phyloP scores from a whole-genome alignment of 2,888 invertebrate genomes.

The Drosophila sordidapex region DNA sequence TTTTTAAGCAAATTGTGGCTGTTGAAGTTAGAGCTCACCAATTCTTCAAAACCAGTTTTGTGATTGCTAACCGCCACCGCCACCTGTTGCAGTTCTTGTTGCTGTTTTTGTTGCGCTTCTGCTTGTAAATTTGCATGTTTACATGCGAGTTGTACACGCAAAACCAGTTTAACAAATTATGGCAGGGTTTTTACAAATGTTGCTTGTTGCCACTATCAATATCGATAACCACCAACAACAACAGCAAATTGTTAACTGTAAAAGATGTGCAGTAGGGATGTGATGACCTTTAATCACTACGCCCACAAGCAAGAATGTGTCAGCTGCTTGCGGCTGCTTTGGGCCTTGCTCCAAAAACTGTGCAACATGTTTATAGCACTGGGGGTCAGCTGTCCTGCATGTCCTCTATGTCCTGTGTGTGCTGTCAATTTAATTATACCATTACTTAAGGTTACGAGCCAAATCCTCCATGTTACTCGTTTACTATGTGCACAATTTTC shows the following conservation, averaged over 20 bases:
- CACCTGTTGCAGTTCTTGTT: conserved; percentile 51
- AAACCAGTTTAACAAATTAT: conserved; percentile 50
- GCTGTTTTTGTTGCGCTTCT: conserved; percentile 13
- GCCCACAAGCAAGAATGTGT: conserved; percentile 13
- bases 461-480: conserved; percentile 2
- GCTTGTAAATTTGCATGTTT: conserved; percentile 70
- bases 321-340: conserved; percentile 32
- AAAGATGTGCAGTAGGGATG: conserved; percentile 13
- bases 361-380: conserved; percentile 26
- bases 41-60: conserved; percentile 44
- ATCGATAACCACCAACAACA: conserved; percentile 11
- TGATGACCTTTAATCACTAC: conserved; percentile 6
- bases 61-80: conserved; percentile 12
- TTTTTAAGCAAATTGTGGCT: neutral
- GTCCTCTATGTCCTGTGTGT: conserved; percentile 17
- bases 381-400: conserved; percentile 25
- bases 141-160: conserved; percentile 67
- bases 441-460: conserved; percentile 57
- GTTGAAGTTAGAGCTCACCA: neutral
- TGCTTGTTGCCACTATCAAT: conserved; percentile 26
- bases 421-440: conserved; percentile 68
- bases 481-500: conserved; percentile 52
- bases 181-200: conserved; percentile 28
- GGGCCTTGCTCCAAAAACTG: conserved; percentile 12
- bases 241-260: conserved; percentile 12